phyloP scores from a whole-genome alignment of 2,888 invertebrate species.

The Brachyopa scutellaris region DNA sequence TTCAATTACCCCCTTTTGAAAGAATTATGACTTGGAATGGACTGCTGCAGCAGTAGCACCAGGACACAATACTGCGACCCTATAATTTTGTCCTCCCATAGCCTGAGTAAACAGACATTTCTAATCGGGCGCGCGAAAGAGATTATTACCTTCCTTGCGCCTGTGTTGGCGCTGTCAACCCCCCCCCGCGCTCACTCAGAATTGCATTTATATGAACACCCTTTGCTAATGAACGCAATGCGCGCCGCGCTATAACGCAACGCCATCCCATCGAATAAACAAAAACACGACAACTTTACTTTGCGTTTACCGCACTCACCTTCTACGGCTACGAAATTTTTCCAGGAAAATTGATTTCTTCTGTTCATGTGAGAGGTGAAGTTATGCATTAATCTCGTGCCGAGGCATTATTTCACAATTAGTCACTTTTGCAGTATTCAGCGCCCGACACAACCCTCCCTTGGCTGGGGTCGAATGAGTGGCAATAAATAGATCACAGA shows the following conservation, averaged over 20 bases:
- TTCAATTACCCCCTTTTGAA: conserved; percentile 79
- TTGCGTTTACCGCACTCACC: conserved; percentile 12
- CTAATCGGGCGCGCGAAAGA: conserved; percentile 10
- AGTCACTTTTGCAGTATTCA: conserved; percentile 29
- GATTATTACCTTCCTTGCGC: no score
- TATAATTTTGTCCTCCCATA: conserved; percentile 21
- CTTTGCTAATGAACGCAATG: conserved; percentile 34
- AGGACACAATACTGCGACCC: conserved; percentile 32
- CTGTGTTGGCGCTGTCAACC: conserved; percentile 12
- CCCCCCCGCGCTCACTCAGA: neutral
- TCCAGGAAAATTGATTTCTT: conserved; percentile 47
- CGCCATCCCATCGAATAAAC: conserved; percentile 3
- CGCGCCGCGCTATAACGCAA: conserved; percentile 18
- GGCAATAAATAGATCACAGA: conserved; percentile 1
- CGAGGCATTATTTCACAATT: conserved; percentile 43
- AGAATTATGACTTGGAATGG: conserved; percentile 68
- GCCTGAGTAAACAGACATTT: conserved; percentile 19
- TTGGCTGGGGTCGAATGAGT: conserved; percentile 71
- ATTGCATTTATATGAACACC: conserved; percentile 21
- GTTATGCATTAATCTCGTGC: conserved; percentile 11
- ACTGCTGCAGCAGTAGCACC: conserved; percentile 23
- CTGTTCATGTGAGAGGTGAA: conserved; percentile 9
- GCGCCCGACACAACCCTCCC: conserved; percentile 26
- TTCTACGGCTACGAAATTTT: conserved; percentile 3
- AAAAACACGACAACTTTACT: conserved; percentile 25